phyloP scores from a whole-genome alignment of 2,113 vertebrate species.

The Sclerurus mexicanus region DNA sequence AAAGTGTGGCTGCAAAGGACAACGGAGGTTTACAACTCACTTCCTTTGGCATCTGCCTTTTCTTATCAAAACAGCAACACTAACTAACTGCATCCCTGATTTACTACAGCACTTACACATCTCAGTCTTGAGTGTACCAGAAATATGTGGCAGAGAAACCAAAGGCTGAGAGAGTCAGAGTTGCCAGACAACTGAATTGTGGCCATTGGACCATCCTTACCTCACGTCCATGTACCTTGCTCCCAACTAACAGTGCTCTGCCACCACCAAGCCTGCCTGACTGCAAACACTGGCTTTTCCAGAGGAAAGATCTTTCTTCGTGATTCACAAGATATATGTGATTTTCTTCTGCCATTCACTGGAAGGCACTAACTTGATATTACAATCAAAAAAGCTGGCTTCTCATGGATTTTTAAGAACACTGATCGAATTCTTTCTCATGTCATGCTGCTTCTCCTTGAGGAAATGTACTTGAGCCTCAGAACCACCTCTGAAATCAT shows the following conservation, averaged over 20 bases:
- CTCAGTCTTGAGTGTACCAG: background rate
- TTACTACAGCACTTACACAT: background rate
- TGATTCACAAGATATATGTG: background rate
- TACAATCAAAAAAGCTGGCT: background rate
- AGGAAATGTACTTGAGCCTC: background rate
- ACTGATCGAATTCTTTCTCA: background rate
- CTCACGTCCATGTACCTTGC: background rate
- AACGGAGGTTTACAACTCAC: background rate
- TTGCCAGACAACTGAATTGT: fast-evolving
- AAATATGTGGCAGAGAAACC: background rate
- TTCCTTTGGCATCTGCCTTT: background rate
- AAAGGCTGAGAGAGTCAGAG: background rate
- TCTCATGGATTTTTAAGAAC: background rate
- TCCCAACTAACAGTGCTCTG: background rate
- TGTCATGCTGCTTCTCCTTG: background rate
- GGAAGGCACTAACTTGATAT: background rate
- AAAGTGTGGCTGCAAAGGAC: background rate
- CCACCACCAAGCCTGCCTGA: background rate
- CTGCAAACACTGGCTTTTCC: background rate
- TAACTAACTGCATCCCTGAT: background rate
- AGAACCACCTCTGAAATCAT: background rate
- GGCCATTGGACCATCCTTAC: background rate
- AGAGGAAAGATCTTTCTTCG: background rate
- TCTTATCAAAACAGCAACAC: background rate
- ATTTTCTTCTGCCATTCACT: background rate